A percentile compares a stretch with the other conserved stretches of the same genome.
These are phyloP conservation scores for Fragum fragum DNA, from an alignment of 2,888 invertebrate genomes.

Conservation along the genomic window DNA sequence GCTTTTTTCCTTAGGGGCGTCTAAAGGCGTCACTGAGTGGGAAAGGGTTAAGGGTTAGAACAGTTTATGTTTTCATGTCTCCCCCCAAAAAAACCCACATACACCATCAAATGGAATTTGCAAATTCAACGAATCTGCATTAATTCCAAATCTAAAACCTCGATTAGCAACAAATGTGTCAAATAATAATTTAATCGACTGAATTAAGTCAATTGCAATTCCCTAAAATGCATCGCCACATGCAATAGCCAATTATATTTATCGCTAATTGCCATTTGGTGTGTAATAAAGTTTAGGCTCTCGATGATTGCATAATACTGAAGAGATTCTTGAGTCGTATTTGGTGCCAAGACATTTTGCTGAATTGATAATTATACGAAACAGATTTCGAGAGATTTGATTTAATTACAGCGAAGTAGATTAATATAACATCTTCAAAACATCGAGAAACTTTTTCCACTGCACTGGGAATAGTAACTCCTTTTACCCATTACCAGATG, in stretches of 20 bases:
- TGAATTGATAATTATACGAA: not conserved
- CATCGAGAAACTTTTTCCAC: not conserved
- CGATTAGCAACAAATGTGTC: constrained; percentile 6
- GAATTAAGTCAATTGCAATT: constrained; percentile 3
- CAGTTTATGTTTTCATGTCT: not conserved
- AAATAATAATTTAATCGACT: not conserved
- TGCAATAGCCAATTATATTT: constrained; percentile 6
- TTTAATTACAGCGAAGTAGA: not conserved
- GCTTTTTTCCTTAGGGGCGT: too few relatives aligned
- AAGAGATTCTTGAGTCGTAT: not conserved
- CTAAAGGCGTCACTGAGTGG: too few relatives aligned
- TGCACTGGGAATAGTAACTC: too few relatives aligned
- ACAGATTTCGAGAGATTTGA: constrained; percentile 3
- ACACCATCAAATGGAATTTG: not conserved
- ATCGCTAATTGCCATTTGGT: constrained; percentile 6
- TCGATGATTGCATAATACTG: not conserved
- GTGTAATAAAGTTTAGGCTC: constrained; percentile 3
- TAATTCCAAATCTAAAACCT: not conserved
- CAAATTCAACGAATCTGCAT: not conserved
- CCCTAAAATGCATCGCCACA: constrained; percentile 1
- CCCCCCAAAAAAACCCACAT: not conserved
- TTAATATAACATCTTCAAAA: not conserved
- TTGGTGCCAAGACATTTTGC: constrained; percentile 1
- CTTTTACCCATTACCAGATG: too few relatives aligned
- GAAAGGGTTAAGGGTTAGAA: not conserved